These are phyloP conservation scores for Sipha maydis DNA, from an alignment of 2,888 invertebrate genomes.

Conservation along the genomic window DNA sequence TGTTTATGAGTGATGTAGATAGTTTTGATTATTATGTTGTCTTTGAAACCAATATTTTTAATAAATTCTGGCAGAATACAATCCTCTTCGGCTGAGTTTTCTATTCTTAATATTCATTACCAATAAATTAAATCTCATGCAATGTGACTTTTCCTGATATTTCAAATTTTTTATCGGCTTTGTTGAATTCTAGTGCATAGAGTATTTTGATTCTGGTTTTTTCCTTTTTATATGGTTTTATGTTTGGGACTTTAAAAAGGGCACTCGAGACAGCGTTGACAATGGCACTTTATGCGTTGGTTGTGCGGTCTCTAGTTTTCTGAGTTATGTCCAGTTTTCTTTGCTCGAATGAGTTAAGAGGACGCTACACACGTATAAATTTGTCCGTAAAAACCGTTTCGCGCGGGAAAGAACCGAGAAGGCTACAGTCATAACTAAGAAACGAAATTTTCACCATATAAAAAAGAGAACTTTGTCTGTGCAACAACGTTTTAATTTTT, in stretches of 20 bases:
- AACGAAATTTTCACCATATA: too few species aligned
- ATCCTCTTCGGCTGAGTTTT: constrained; percentile 6
- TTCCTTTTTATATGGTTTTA: neutral
- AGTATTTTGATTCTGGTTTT: neutral
- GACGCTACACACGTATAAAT: too few species aligned
- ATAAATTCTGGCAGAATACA: neutral
- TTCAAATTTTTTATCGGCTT: constrained; percentile 1
- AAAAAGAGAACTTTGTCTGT: too few species aligned
- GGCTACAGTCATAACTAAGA: too few species aligned
- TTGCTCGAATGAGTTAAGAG: neutral
- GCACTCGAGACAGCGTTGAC: neutral
- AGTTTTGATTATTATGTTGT: neutral
- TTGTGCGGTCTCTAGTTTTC: neutral
- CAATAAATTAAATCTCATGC: neutral
- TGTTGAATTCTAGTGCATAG: neutral
- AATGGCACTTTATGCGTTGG: neutral
- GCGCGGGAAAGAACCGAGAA: too few species aligned
- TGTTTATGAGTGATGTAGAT: neutral
- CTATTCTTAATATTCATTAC: neutral
- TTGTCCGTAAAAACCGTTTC: too few species aligned
- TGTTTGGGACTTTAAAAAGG: neutral
- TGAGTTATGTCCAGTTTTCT: neutral
- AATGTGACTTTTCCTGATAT: neutral
- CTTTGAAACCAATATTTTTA: constrained; percentile 7
- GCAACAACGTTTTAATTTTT: too few species aligned